Percentiles rank a stretch among this genome's conserved stretches.
phyloP scores from a whole-genome alignment of 2,888 invertebrate genomes.

The Argyresthia albistria region DNA sequence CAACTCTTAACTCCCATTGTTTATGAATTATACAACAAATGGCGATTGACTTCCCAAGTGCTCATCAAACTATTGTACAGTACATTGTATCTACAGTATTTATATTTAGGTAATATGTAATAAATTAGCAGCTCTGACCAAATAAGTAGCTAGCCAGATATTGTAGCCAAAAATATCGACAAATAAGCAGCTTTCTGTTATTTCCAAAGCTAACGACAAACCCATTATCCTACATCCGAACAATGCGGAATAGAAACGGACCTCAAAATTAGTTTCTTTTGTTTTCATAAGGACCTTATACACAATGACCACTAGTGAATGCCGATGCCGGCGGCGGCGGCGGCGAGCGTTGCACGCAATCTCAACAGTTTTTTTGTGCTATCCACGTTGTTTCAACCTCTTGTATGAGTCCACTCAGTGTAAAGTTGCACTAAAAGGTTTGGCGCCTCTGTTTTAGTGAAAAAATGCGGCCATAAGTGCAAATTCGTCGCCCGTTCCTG shows the following conservation, averaged over 20 bases:
- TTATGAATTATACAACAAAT: too few species aligned
- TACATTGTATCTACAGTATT: too few species aligned
- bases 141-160: too few species aligned
- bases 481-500: constrained; percentile 40
- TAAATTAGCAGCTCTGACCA: too few species aligned
- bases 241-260: neutral
- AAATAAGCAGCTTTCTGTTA: neutral
- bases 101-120: too few species aligned
- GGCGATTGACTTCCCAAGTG: too few species aligned
- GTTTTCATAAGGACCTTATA: constrained; percentile 41
- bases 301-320: constrained; percentile 40
- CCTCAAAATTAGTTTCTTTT: constrained; percentile 39
- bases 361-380: constrained; percentile 1
- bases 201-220: neutral
- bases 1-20: too few species aligned
- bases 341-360: constrained; percentile 7
- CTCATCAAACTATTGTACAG: too few species aligned
- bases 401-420: neutral
- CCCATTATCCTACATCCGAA: too few species aligned
- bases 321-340: too few species aligned
- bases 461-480: constrained; percentile 55
- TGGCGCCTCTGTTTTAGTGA: constrained; percentile 45
- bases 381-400: constrained; percentile 2
- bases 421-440: constrained; percentile 46
- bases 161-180: too few species aligned